phyloP scores from a whole-genome alignment of 2,888 invertebrate genomes.

The Silvanus unidentatus region DNA sequence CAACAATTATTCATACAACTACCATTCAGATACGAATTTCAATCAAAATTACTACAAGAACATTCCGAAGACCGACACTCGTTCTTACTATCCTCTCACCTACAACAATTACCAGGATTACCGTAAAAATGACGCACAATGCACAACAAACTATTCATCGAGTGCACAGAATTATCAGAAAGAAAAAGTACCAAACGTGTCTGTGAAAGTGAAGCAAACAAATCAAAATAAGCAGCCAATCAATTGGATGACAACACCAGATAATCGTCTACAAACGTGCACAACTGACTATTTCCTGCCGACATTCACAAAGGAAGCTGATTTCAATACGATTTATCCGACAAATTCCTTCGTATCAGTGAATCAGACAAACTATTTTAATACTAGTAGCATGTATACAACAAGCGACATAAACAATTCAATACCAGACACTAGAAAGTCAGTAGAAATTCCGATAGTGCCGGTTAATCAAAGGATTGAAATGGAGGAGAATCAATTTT shows the following conservation, averaged over 20 bases:
- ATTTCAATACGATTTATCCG: constrained; percentile 32
- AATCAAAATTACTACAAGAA: constrained; percentile 30
- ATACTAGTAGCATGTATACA: constrained; percentile 27
- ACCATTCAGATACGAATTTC: constrained; percentile 29
- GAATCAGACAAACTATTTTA: constrained; percentile 31
- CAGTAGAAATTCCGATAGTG: constrained; percentile 27
- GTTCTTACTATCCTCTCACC: constrained; percentile 31
- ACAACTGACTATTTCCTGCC: constrained; percentile 46
- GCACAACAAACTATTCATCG: neutral
- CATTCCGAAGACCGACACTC: constrained; percentile 19
- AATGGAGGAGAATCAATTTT: constrained; percentile 49
- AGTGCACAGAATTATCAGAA: constrained; percentile 6
- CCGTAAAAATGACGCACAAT: constrained; percentile 21
- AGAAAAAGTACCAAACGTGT: constrained; percentile 3
- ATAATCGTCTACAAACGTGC: constrained; percentile 39
- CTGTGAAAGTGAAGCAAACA: neutral
- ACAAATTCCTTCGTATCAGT: constrained; percentile 27
- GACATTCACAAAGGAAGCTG: constrained; percentile 43
- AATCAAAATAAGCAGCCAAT: constrained; percentile 47
- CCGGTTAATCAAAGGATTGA: constrained; percentile 31
- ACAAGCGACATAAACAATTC: constrained; percentile 23
- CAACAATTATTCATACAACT: constrained; percentile 34
- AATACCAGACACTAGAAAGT: constrained; percentile 25
- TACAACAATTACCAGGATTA: constrained; percentile 35
- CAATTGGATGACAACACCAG: constrained; percentile 60